A percentile compares a stretch with the other conserved stretches of the same genome.
These are phyloP conservation scores for Mus spicilegus DNA, from an alignment of 2,113 vertebrate species.

Conservation along the genomic window DNA sequence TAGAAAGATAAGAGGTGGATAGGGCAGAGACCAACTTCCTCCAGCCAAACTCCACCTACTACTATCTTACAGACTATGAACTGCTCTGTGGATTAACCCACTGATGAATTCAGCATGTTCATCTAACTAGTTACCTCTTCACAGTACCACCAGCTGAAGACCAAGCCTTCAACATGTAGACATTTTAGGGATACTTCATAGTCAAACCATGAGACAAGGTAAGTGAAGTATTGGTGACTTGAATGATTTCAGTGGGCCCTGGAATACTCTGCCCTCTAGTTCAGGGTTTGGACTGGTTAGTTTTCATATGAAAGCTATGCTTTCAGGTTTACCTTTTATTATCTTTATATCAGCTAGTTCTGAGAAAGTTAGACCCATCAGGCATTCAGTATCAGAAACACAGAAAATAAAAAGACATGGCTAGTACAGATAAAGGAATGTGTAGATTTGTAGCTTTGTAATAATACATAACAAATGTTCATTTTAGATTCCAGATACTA, in stretches of 20 bases:
- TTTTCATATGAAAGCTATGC: not conserved
- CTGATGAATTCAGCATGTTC: not conserved
- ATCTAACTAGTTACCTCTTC: not conserved
- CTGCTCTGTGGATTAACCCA: not conserved
- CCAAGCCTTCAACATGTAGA: not conserved
- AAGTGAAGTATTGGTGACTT: not conserved
- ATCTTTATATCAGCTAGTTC: not conserved
- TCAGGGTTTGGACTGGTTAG: not conserved
- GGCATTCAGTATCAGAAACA: not conserved
- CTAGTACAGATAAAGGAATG: not conserved
- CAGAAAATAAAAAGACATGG: not conserved
- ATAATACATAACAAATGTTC: not conserved
- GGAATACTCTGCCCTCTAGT: not conserved
- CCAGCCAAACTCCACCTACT: not conserved
- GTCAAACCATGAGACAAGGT: not conserved
- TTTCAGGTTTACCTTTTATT: not conserved
- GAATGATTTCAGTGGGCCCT: not conserved
- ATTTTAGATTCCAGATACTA: not conserved
- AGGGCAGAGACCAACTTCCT: not conserved
- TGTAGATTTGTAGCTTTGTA: not conserved
- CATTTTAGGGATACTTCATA: not conserved
- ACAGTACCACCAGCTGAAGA: not conserved
- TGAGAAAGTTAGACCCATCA: not conserved
- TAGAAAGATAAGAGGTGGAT: not conserved
- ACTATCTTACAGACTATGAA: not conserved